A percentile compares a stretch with the other conserved stretches of the same genome.
Evolutionary conservation across 92 coral and sea anemone species (phyloP).

Genomic region (Parazoanthus atlanticus): DNA sequence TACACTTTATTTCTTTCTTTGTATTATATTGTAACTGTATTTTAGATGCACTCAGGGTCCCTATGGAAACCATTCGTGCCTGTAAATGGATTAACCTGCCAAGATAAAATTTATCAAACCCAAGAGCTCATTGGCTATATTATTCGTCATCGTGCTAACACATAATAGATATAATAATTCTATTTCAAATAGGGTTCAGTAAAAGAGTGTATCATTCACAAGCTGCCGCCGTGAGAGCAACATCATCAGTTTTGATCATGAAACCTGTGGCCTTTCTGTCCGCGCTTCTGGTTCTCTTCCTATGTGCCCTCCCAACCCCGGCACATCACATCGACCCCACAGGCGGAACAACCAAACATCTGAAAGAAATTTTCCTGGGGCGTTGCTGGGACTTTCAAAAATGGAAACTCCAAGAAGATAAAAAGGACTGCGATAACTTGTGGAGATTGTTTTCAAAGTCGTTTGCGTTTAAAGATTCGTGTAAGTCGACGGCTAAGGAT

Average conservation of each 20-base stretch:
- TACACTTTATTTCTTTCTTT: no score
- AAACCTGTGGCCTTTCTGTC: neutral
- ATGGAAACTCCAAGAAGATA: neutral
- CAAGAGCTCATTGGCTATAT: neutral
- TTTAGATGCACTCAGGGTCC: no score
- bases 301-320: neutral
- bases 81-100: neutral
- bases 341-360: neutral
- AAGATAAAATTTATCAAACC: neutral
- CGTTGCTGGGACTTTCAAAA: slow-evolving; percentile 17
- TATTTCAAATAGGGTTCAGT: neutral
- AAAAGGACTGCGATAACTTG: neutral
- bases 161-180: no score
- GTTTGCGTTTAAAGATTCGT: neutral
- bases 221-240: neutral
- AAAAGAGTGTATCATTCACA: neutral
- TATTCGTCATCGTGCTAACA: neutral
- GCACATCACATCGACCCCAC: neutral
- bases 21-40: no score
- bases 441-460: neutral
- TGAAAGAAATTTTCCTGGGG: neutral
- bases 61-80: no score
- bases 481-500: neutral
- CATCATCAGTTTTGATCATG: neutral
- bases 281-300: no score